phyloP scores from a whole-genome alignment of 2,888 invertebrate genomes.

The Zootermopsis nevadensis region DNA sequence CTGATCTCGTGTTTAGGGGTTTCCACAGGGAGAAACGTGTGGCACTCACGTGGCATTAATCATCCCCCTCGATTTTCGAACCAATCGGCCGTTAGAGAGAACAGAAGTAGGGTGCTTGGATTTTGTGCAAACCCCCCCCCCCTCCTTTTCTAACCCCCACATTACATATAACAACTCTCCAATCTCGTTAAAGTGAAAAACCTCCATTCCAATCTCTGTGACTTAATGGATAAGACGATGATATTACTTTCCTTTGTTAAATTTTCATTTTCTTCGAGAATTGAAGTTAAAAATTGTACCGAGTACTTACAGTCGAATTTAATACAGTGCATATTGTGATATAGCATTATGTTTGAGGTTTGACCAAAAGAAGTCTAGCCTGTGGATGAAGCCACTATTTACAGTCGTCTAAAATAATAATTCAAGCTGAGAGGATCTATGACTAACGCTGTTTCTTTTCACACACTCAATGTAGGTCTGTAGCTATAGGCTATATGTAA shows the following conservation, averaged over 20 bases:
- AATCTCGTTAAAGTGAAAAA: constrained; percentile 47
- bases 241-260: background rate
- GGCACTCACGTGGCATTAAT: constrained; percentile 50
- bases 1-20: constrained; percentile 30
- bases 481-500: too few relatives aligned
- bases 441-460: too few relatives aligned
- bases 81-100: constrained; percentile 50
- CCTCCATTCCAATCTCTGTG: constrained; percentile 17
- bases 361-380: too few relatives aligned
- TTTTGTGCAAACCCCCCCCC: constrained; percentile 14
- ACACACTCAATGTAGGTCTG: too few relatives aligned
- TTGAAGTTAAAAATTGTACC: background rate
- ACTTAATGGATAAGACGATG: constrained; percentile 15
- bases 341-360: too few relatives aligned
- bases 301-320: too few relatives aligned
- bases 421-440: too few relatives aligned
- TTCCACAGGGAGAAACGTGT: constrained; percentile 40
- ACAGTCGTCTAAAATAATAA: too few relatives aligned
- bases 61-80: constrained; percentile 51
- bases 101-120: constrained; percentile 15
- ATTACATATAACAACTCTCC: constrained; percentile 22
- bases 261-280: background rate
- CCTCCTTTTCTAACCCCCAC: background rate
- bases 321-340: too few relatives aligned
- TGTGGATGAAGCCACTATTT: too few relatives aligned